Percentiles rank a stretch among this genome's conserved stretches.
phyloP scores from a whole-genome alignment of 92 coral and sea anemone species.

The Ricordea florida region DNA sequence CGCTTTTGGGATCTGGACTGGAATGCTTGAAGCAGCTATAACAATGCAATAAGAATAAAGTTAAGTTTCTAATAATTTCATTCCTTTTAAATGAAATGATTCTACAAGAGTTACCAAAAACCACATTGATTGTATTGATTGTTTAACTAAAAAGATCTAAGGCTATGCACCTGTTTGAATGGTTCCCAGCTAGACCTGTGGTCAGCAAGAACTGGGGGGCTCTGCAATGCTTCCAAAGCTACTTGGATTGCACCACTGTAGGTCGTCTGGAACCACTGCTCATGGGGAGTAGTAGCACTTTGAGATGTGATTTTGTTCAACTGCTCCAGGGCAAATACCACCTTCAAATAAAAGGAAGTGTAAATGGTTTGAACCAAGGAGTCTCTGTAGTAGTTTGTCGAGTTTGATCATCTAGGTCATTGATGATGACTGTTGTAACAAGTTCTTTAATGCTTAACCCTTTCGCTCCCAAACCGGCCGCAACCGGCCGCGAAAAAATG shows the following conservation, averaged over 20 bases:
- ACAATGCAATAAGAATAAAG: not conserved
- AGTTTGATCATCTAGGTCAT: no score
- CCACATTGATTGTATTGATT: not conserved
- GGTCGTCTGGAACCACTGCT: slow-evolving; percentile 91
- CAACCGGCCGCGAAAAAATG: no score
- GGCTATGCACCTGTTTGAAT: slow-evolving; percentile 91
- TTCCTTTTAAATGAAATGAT: not conserved
- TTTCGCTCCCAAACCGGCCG: no score
- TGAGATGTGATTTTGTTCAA: slow-evolving; percentile 87
- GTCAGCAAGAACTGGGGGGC: slow-evolving; percentile 85
- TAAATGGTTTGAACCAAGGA: no score
- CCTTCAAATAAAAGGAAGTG: no score
- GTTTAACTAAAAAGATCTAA: not conserved
- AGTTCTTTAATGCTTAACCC: no score
- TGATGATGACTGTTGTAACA: no score
- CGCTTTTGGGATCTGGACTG: slow-evolving; percentile 94
- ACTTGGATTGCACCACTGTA: slow-evolving; percentile 74
- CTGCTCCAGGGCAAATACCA: slow-evolving; percentile 94
- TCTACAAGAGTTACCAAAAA: no score
- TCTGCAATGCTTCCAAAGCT: slow-evolving; percentile 80
- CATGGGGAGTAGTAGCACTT: slow-evolving; percentile 92
- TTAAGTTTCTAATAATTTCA: not conserved
- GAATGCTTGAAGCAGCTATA: slow-evolving; percentile 83
- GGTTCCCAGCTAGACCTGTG: slow-evolving; percentile 97
- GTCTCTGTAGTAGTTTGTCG: no score